phyloP scores from a whole-genome alignment of 2,888 invertebrate species.

The Rhamphomyia laevipes region DNA sequence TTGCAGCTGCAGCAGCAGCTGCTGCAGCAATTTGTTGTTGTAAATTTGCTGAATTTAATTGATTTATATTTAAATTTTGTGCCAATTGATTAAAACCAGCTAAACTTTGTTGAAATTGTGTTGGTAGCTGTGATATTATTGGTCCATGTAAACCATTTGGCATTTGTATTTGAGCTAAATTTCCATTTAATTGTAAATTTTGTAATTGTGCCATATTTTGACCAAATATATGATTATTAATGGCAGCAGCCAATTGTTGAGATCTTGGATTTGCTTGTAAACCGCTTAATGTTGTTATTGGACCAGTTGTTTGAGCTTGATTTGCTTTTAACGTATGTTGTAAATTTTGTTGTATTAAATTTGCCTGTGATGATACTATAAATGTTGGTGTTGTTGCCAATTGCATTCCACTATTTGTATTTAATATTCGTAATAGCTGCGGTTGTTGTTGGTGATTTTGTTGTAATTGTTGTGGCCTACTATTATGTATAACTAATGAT shows the following conservation, averaged over 20 bases:
- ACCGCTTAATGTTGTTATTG: constrained; percentile 32
- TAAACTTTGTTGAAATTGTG: constrained; percentile 35
- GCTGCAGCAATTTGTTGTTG: constrained; percentile 31
- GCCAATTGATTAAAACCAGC: constrained; percentile 24
- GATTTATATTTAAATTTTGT: constrained; percentile 32
- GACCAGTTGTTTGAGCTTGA: constrained; percentile 18
- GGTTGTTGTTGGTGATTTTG: constrained; percentile 37
- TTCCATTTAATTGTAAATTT: constrained; percentile 34
- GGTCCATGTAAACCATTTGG: constrained; percentile 33
- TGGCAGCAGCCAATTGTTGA: constrained; percentile 34
- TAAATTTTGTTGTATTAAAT: constrained; percentile 37
- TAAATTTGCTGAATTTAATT: constrained; percentile 32
- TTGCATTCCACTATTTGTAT: constrained; percentile 48
- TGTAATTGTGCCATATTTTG: constrained; percentile 36
- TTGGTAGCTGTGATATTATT: constrained; percentile 33
- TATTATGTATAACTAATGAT: constrained; percentile 36
- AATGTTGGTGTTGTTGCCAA: constrained; percentile 42
- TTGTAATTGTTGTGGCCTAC: constrained; percentile 30
- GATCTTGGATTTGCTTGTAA: constrained; percentile 33
- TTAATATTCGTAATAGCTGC: constrained; percentile 48
- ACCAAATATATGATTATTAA: constrained; percentile 35
- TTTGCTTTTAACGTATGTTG: constrained; percentile 35
- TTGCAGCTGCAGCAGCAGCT: constrained; percentile 28
- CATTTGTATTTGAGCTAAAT: constrained; percentile 37
- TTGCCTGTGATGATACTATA: constrained; percentile 39